These are phyloP conservation scores for Lymantria monacha DNA, from an alignment of 2,888 invertebrate species.

Conservation along the genomic window DNA sequence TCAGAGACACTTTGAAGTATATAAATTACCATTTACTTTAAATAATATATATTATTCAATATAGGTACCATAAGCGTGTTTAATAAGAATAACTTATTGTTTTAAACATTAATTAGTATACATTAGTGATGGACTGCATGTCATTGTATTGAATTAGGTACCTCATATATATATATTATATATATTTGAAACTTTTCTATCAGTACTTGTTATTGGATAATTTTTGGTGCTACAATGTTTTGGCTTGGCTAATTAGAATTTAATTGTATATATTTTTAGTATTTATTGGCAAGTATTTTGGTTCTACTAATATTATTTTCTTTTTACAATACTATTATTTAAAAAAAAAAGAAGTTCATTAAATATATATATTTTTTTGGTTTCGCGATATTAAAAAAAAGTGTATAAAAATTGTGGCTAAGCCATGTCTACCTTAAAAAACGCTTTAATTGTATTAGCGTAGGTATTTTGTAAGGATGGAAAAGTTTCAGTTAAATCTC, in stretches of 20 bases:
- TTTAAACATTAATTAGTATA: slow-evolving; percentile 54
- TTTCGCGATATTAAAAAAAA: slow-evolving; percentile 29
- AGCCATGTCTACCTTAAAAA: slow-evolving; percentile 62
- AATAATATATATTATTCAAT: slow-evolving; percentile 62
- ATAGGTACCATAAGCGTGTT: slow-evolving; percentile 69
- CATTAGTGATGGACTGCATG: slow-evolving; percentile 63
- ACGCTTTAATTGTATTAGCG: slow-evolving; percentile 67
- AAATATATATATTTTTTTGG: slow-evolving; percentile 23
- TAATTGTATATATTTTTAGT: slow-evolving; percentile 67
- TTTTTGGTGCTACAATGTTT: slow-evolving; percentile 78
- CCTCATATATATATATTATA: slow-evolving; percentile 26
- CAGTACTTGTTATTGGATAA: slow-evolving; percentile 61
- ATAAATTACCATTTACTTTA: slow-evolving; percentile 77
- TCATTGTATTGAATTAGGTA: slow-evolving; percentile 47
- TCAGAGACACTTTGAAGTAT: slow-evolving; percentile 75
- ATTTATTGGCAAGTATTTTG: slow-evolving; percentile 72
- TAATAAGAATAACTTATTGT: slow-evolving; percentile 72
- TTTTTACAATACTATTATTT: slow-evolving; percentile 33
- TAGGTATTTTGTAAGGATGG: slow-evolving; percentile 69
- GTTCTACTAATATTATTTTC: slow-evolving; percentile 49
- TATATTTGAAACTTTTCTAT: slow-evolving; percentile 73
- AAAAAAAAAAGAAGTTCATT: slow-evolving; percentile 17
- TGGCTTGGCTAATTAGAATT: slow-evolving; percentile 78
- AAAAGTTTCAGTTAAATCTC: slow-evolving; percentile 72
- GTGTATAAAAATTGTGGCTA: slow-evolving; percentile 48